Evolutionary conservation across 1,140 invertebrate genomes (phyloP), one percentile per base, ranked within the genome.

Genomic region (Mya arenaria): DNA sequence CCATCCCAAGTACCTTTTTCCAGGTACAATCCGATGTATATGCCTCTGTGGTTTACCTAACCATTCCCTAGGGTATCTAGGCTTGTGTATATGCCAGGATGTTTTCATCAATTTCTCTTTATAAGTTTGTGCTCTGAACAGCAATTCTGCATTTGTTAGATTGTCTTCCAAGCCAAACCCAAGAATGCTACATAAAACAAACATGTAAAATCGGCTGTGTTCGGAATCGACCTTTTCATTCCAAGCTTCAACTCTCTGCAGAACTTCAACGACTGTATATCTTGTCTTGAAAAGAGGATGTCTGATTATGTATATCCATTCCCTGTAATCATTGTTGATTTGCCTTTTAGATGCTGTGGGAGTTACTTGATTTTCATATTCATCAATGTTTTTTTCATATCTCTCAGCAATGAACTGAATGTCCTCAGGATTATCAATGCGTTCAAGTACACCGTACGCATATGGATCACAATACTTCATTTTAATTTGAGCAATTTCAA

Each of bases 41-140:
- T 62, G 71, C 8, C 71, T 39, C 32, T 44, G 55, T n/a, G 32
- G 25, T 72, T 23, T 23, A 1, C 85, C 78, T 8, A 86, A 37
- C 82, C 82, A 86, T 32, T 86, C 85, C 32, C 75, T 71, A 23
- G 78, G 85, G 37, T 82, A 82, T 56, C 69, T 68, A 19, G 82
- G 73, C 23, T 82, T 82, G 44, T 39, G 17, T 17, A 77, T 56
- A 32, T 34, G 77, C 60, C 60, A 81, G 15, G 82, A 62, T 30
- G 41, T 39, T 48, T 56, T 69, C 10, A 69, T 19, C 55, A 86
- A 23, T 15, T 86, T 63, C 36, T 84, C 65, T 28, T 77, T 81
- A 3, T 78, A 19, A 1, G 58, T n/a, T 52, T 74, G 28, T 69
- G 85, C 82, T 60, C 83, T 56, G 0, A 65, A 37, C n/a, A 85